phyloP scores from a whole-genome alignment of 2,888 invertebrate species.

The Andrena praecox region DNA sequence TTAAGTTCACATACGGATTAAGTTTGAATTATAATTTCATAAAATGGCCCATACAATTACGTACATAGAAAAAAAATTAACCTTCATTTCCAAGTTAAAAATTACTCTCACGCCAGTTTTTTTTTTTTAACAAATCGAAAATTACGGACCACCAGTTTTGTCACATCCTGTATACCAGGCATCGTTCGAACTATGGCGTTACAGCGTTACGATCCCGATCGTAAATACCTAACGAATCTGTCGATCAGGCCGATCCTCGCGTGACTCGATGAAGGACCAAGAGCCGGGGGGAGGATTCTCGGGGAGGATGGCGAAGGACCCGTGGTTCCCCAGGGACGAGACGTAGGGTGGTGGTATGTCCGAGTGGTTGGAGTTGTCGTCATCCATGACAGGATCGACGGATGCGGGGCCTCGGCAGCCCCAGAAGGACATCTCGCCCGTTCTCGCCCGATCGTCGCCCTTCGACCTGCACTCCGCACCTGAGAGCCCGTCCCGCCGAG shows the following conservation, averaged over 20 bases:
- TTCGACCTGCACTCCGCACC: slow-evolving; percentile 84
- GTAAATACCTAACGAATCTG: slow-evolving; percentile 49
- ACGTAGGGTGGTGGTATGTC: slow-evolving; percentile 77
- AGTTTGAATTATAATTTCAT: too few relatives aligned
- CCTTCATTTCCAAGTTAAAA: too few relatives aligned
- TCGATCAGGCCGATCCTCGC: slow-evolving; percentile 36
- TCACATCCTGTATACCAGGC: background rate
- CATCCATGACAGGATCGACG: slow-evolving; percentile 81
- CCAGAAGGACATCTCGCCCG: slow-evolving; percentile 84
- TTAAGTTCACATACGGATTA: too few relatives aligned
- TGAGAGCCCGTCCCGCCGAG: slow-evolving; percentile 81
- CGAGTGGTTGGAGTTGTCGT: slow-evolving; percentile 74
- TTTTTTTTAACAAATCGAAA: background rate
- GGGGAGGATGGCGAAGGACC: slow-evolving; percentile 52
- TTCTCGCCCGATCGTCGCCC: slow-evolving; percentile 82
- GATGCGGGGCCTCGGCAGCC: slow-evolving; percentile 75
- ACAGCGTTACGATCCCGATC: background rate
- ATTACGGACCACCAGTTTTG: background rate
- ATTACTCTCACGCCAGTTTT: background rate
- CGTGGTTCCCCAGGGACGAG: slow-evolving; percentile 56
- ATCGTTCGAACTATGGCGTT: background rate
- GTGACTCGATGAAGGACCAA: slow-evolving; percentile 54
- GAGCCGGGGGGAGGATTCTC: slow-evolving; percentile 11
- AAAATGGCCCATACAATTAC: too few relatives aligned
- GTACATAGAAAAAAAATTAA: too few relatives aligned